phyloP scores from a whole-genome alignment of 2,888 invertebrate species.

The Chrysotoxum bicinctum region DNA sequence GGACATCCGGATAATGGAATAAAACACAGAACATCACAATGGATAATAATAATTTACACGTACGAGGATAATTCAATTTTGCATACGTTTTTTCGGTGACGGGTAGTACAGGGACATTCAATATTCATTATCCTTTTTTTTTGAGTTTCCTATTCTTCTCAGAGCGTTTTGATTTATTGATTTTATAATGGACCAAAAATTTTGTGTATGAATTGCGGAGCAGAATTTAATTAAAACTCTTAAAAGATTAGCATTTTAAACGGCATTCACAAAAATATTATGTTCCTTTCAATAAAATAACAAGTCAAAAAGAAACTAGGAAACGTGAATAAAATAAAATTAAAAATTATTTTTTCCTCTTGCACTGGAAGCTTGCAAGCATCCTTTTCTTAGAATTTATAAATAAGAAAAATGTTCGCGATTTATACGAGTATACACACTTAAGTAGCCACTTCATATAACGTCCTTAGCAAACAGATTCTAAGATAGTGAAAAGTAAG shows the following conservation, averaged over 20 bases:
- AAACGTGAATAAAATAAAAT: too few species aligned
- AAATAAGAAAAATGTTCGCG: too few species aligned
- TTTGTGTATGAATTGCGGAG: too few species aligned
- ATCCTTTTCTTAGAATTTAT: too few species aligned
- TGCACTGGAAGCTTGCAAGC: too few species aligned
- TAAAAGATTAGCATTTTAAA: background rate
- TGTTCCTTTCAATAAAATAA: background rate
- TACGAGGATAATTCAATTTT: conserved; percentile 35
- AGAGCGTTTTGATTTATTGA: background rate
- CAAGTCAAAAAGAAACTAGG: too few species aligned
- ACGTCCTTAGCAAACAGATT: background rate
- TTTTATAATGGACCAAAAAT: background rate
- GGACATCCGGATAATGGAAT: conserved; percentile 54
- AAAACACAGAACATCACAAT: conserved; percentile 32
- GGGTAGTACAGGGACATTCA: background rate
- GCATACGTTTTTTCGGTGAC: background rate
- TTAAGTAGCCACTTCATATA: background rate
- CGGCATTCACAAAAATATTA: background rate
- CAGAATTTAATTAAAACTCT: background rate
- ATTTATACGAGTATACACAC: background rate
- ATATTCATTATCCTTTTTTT: background rate
- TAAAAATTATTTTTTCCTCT: too few species aligned
- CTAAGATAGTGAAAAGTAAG: background rate
- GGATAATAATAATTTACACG: conserved; percentile 60
- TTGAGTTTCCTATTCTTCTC: background rate